Conservation (phyloP, 2,113 vertebrate genomes). For the Brachirus orientalis region DNA sequence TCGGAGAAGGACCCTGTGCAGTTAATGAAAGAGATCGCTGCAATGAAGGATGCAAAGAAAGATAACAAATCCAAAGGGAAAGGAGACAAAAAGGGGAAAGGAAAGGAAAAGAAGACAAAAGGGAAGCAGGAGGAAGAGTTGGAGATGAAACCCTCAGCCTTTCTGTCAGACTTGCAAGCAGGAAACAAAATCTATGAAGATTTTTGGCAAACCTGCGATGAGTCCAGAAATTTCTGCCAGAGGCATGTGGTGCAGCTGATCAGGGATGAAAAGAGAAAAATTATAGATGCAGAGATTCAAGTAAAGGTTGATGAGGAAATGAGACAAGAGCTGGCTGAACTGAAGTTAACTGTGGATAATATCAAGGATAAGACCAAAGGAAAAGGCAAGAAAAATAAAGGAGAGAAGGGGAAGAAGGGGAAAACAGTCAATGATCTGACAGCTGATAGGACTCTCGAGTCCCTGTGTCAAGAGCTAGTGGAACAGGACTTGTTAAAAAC, state of each 20-base stretch:
- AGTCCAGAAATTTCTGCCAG: slow-evolving; percentile 75
- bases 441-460: slow-evolving; percentile 80
- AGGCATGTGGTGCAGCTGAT: slow-evolving; percentile 81
- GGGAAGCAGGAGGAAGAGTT: slow-evolving; percentile 84
- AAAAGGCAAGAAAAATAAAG: slow-evolving; percentile 79
- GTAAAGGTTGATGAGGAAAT: slow-evolving; percentile 86
- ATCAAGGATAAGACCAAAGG: slow-evolving; percentile 69
- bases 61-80: slow-evolving; percentile 76
- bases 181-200: slow-evolving; percentile 82
- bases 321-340: slow-evolving; percentile 83
- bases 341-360: slow-evolving; percentile 81
- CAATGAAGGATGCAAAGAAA: slow-evolving; percentile 81
- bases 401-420: slow-evolving; percentile 81
- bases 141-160: slow-evolving; percentile 89
- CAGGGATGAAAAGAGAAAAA: slow-evolving; percentile 78
- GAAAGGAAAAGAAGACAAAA: slow-evolving; percentile 56
- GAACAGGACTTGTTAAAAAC: slow-evolving; percentile 81
- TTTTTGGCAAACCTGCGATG: slow-evolving; percentile 76
- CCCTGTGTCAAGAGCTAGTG: slow-evolving; percentile 87
- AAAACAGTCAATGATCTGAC: slow-evolving; percentile 89
- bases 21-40: slow-evolving; percentile 84
- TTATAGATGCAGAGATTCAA: slow-evolving; percentile 81
- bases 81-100: slow-evolving; percentile 67
- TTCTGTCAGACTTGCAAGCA: slow-evolving; percentile 83
- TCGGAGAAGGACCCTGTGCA: slow-evolving; percentile 82